These are phyloP conservation scores for Aricia artaxerxes DNA, from an alignment of 2,888 invertebrate genomes.

Conservation along the genomic window DNA sequence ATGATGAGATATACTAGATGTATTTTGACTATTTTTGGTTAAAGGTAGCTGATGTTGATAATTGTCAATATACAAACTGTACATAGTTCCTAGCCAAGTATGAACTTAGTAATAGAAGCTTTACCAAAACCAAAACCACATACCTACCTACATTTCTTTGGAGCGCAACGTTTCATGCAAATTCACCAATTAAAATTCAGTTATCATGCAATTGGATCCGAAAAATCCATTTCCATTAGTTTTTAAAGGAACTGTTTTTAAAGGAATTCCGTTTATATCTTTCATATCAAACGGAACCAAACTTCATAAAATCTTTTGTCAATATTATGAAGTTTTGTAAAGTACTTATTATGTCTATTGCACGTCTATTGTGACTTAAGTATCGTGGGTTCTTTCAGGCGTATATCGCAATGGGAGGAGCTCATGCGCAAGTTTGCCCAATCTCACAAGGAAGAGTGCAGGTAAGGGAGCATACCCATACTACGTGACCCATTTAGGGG, in stretches of 20 bases:
- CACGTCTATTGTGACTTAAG: no score
- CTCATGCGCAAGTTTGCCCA: slow-evolving; percentile 69
- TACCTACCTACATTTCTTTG: neutral
- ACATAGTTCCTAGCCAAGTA: no score
- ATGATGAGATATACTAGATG: no score
- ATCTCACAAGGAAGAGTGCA: slow-evolving; percentile 61
- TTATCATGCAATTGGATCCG: slow-evolving; percentile 40
- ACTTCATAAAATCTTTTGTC: no score
- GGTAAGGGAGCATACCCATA: slow-evolving; percentile 44
- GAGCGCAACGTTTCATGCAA: neutral
- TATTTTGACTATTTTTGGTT: no score
- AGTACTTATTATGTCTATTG: no score
- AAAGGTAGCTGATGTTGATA: no score
- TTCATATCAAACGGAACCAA: no score
- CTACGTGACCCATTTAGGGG: no score
- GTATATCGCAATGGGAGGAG: slow-evolving; percentile 64
- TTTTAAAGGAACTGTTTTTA: neutral
- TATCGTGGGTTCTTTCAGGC: slow-evolving; percentile 34
- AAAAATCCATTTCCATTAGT: slow-evolving; percentile 35
- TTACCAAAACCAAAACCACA: neutral
- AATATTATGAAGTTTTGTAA: no score
- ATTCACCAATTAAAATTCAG: neutral
- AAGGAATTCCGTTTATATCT: neutral
- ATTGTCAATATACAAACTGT: no score
- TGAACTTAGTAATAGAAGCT: neutral